phyloP scores from a whole-genome alignment of 2,888 invertebrate genomes.

The Melanotus villosus region DNA sequence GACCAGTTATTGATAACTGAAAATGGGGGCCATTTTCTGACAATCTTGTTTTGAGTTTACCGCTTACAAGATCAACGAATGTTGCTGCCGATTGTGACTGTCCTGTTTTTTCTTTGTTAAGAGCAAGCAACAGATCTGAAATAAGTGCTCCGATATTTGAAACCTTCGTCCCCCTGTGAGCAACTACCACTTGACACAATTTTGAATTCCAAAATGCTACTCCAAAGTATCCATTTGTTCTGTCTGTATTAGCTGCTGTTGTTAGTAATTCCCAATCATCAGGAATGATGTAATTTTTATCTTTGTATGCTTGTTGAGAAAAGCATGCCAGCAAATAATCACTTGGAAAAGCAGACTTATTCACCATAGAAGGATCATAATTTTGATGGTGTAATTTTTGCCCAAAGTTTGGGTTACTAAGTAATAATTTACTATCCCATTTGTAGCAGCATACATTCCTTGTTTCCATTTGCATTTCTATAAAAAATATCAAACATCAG shows the following conservation, averaged over 20 bases:
- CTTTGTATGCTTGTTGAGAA: slow-evolving; percentile 22
- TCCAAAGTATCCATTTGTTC: slow-evolving; percentile 37
- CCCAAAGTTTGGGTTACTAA: slow-evolving; percentile 26
- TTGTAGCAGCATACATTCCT: slow-evolving; percentile 9
- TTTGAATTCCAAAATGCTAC: slow-evolving; percentile 38
- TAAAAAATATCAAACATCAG: no score
- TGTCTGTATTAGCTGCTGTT: slow-evolving; percentile 25
- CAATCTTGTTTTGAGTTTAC: slow-evolving; percentile 5
- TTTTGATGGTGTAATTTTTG: neutral
- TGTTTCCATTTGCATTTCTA: slow-evolving; percentile 7
- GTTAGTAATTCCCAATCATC: slow-evolving; percentile 39
- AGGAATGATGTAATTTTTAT: neutral
- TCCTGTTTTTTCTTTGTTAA: slow-evolving; percentile 2
- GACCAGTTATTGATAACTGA: slow-evolving; percentile 41
- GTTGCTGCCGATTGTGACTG: slow-evolving; percentile 41
- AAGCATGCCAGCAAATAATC: slow-evolving; percentile 35
- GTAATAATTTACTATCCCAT: slow-evolving; percentile 9
- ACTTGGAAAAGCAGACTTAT: slow-evolving; percentile 21
- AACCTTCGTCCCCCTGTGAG: slow-evolving; percentile 38
- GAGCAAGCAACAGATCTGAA: slow-evolving; percentile 25
- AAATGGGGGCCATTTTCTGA: neutral
- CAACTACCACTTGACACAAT: slow-evolving; percentile 35
- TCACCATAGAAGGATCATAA: slow-evolving; percentile 6
- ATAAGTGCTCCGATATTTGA: slow-evolving; percentile 25
- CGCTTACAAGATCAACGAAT: slow-evolving; percentile 26